These are phyloP conservation scores for Tetragonula carbonaria DNA, from an alignment of 2,888 invertebrate genomes.

Conservation along the genomic window DNA sequence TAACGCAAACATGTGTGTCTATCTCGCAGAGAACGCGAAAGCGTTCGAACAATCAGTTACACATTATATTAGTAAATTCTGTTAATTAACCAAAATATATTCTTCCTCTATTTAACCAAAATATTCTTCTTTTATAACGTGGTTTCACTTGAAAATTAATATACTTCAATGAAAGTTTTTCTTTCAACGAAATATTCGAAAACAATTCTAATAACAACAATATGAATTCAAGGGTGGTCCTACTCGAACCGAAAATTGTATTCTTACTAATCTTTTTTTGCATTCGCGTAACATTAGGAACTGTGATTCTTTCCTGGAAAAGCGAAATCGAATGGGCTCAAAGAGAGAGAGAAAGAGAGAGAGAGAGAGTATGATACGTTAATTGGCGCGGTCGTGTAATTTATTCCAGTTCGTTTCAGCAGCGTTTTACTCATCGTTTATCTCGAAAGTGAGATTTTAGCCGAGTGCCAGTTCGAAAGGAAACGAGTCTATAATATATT, in stretches of 20 bases:
- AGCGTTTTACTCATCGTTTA: slow-evolving; percentile 56
- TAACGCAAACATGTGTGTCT: no score
- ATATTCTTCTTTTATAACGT: no score
- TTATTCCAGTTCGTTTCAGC: slow-evolving; percentile 51
- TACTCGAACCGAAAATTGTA: neutral
- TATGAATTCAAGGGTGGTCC: neutral
- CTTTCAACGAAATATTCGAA: no score
- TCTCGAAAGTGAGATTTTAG: slow-evolving; percentile 73
- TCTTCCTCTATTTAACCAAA: no score
- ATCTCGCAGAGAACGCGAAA: no score
- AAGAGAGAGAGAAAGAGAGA: slow-evolving; percentile 15
- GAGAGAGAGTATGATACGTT: slow-evolving; percentile 30
- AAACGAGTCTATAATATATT: slow-evolving; percentile 81
- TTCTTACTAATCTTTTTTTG: neutral
- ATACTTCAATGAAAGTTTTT: no score
- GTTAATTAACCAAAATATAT: no score
- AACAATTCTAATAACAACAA: neutral
- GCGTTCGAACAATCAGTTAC: no score
- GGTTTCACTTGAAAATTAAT: no score
- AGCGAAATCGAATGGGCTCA: neutral
- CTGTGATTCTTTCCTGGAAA: neutral
- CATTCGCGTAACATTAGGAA: neutral
- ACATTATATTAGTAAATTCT: no score
- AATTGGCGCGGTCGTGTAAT: slow-evolving; percentile 41
- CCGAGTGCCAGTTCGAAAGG: slow-evolving; percentile 73